Evolutionary conservation across 2,888 invertebrate genomes (phyloP), one percentile per base, ranked within the genome.

Genomic region (Cryptus armator): DNA sequence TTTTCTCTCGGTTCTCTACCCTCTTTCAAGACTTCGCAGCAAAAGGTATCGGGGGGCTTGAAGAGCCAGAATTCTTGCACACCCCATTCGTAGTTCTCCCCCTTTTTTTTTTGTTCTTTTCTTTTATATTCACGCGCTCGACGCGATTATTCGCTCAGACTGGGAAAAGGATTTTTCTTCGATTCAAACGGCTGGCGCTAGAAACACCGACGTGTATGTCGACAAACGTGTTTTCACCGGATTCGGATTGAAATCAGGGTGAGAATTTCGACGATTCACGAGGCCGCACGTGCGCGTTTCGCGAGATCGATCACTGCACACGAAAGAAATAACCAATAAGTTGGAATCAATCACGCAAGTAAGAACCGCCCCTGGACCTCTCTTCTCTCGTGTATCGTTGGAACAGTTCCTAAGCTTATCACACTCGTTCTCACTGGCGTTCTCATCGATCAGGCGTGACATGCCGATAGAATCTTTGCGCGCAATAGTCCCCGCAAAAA

Each of bases 401-500:
- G 48, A 32, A 29, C 64, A 24, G 29, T 19, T 14, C 9, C 12
- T 10, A 9, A 32, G 62, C 66, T 76, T 76, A 76, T 80, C 76
- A 46, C 66, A 44, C 59, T 67, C 43, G 44, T 51, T 77, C 70
- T 56, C 43, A 53, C 56, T 32, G 14, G 16, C 32, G 24, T 71
- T 67, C 78, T 51, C 82, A 85, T 85, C 85, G 75, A 85, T 85
- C 85, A 85, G 79, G 29, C 66, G 16, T 70, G 75, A 79, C 79
- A 66, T 29, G 12, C 48, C 71, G 75, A 82, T 85, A 43, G 75
- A 75, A 82, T 78, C 66, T 56, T 75, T 51, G 64, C 66, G 46
- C 37, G 9, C 37, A 37, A 5, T 37, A 37, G 12, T 12, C n/a
- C n/a, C 32, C 14, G 12, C 70, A 32, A n/a, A 43, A 67, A 67